A percentile compares a stretch with the other conserved stretches of the same genome.
These are phyloP conservation scores for Drosophila tsacasi DNA, from an alignment of 1,140 invertebrate genomes.

Conservation along the genomic window DNA sequence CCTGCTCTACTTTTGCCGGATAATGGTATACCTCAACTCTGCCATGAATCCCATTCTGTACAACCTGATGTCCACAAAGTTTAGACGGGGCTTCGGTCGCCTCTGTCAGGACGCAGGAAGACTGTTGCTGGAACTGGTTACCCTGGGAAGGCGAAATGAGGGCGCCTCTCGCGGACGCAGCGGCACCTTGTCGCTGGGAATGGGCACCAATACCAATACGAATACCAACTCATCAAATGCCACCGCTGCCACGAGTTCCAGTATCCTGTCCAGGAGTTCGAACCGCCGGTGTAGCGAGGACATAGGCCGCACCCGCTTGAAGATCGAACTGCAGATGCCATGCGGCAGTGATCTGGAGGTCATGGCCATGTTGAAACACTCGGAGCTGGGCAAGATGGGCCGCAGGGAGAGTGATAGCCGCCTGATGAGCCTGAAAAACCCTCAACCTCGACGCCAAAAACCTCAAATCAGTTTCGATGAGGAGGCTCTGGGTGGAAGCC, in stretches of 20 bases:
- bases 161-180: constrained; percentile 48
- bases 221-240: constrained; percentile 70
- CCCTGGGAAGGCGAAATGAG: constrained; percentile 45
- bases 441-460: constrained; percentile 44
- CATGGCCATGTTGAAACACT: constrained; percentile 77
- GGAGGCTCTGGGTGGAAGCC: constrained; percentile 22
- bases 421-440: constrained; percentile 27
- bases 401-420: constrained; percentile 60
- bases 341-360: constrained; percentile 71
- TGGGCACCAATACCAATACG: constrained; percentile 62
- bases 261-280: constrained; percentile 74
- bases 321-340: constrained; percentile 77
- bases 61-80: constrained; percentile 96
- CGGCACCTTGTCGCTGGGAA: constrained; percentile 60
- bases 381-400: constrained; percentile 27
- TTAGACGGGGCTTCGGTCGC: constrained; percentile 92
- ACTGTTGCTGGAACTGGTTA: constrained; percentile 66
- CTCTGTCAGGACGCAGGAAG: constrained; percentile 86
- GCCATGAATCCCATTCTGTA: constrained; percentile 96
- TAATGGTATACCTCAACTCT: constrained; percentile 95
- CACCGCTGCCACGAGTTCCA: constrained; percentile 71
- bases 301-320: constrained; percentile 65
- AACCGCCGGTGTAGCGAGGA: constrained; percentile 79
- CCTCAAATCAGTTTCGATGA: constrained; percentile 81
- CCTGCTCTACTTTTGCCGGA: constrained; percentile 93